Base-by-base conservation (phyloP, 2,797 vertebrate genomes). In the Chelon labrosus region DNA sequence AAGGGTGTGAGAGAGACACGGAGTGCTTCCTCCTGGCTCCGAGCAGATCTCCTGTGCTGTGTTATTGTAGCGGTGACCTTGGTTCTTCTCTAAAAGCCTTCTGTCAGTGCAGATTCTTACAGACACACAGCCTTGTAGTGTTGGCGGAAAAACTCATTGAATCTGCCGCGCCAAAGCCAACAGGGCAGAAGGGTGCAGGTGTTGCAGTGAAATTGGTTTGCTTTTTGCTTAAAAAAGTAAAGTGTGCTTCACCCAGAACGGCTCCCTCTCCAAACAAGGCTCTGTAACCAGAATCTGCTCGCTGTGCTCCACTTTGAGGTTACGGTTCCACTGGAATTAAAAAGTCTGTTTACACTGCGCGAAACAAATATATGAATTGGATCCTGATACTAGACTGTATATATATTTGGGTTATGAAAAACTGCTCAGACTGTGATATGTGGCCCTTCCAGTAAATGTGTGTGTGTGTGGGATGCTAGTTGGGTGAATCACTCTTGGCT, bases 181-280 rank as follows among this genome's bases (percentile, higher is more conserved):
- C 89, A 88, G 85, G 85, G 88, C 81, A 81, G 52, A 65, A 83
- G 72, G 83, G 76, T 86, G 82, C 84, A 89, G 87, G 89, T 89
- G 83, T 76, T 80, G 68, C 71, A 52, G 62, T 77, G 69, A 84
- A 91, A 90, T 86, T 88, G 84, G 83, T 91, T 93, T 90, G 83
- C 79, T 80, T 91, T 87, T 84, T 86, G 85, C 87, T 87, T 89
- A 79, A 85, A 90, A 89, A 85, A 46, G 80, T 84, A 84, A 91
- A 84, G 85, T 80, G 58, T 68, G 66, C 81, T 83, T 88, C 70
- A 79, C 75, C 79, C 68, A 80, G 83, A 86, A 73, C 55, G 70
- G 56, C 65, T 80, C 77, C 46, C 54, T 90, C 64, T 83, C 68
- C 66, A 80, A 87, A 87, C 84, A 69, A 35, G 52, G 31, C 61